phyloP scores from a whole-genome alignment of 2,888 invertebrate genomes.

The Pandemis heparana region DNA sequence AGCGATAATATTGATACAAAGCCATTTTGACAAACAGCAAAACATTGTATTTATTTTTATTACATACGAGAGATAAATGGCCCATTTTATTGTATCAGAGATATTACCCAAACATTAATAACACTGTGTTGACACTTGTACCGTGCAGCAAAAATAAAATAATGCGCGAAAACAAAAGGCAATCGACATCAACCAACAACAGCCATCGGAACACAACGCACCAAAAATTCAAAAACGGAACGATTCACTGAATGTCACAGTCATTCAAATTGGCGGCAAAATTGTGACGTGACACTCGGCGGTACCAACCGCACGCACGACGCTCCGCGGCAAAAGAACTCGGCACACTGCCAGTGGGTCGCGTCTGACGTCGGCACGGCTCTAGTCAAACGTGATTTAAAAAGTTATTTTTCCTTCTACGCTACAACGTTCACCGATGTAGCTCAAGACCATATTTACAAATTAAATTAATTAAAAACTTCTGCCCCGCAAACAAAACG shows the following conservation, averaged over 20 bases:
- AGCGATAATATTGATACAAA: conserved; percentile 25
- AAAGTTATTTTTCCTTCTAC: conserved; percentile 40
- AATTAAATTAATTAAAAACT: conserved; percentile 38
- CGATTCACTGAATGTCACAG: conserved; percentile 46
- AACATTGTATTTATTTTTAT: neutral
- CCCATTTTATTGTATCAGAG: conserved; percentile 12
- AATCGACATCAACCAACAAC: conserved; percentile 36
- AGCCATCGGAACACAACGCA: conserved; percentile 34
- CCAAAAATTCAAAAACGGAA: conserved; percentile 32
- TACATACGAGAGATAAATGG: neutral
- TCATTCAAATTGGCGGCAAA: conserved; percentile 51
- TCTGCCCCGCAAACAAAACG: conserved; percentile 21
- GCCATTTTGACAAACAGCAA: conserved; percentile 20
- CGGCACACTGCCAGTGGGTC: conserved; percentile 54
- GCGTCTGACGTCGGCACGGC: conserved; percentile 40
- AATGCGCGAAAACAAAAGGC: conserved; percentile 23
- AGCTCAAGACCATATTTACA: conserved; percentile 40
- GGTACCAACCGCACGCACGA: conserved; percentile 50
- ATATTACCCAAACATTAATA: conserved; percentile 30
- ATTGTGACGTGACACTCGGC: conserved; percentile 46
- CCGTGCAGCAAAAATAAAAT: conserved; percentile 19
- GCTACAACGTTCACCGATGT: conserved; percentile 17
- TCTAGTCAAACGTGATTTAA: conserved; percentile 36
- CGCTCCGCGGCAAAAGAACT: conserved; percentile 52
- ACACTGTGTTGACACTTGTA: conserved; percentile 20